These are phyloP conservation scores for Ceuthmochares aereus DNA, from an alignment of 2,113 vertebrate species.

Conservation along the genomic window DNA sequence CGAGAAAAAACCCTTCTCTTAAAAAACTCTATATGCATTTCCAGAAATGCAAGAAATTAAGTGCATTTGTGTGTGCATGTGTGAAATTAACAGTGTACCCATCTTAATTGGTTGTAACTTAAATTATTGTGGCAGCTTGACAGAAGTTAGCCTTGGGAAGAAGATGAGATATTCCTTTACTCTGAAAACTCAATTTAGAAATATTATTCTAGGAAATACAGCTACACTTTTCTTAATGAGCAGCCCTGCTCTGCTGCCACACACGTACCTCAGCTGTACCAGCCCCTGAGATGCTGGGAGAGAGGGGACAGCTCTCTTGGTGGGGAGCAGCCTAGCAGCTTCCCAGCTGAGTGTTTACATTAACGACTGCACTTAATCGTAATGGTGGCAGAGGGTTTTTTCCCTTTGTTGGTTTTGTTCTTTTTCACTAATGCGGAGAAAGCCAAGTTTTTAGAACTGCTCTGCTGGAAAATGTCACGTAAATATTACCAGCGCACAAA, in stretches of 20 bases:
- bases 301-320: not conserved
- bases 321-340: not conserved
- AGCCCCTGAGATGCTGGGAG: accelerated
- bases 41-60: not conserved
- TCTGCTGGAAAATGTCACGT: conserved; percentile 35
- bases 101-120: not conserved
- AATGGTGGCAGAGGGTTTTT: not conserved
- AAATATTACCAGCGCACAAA: not conserved
- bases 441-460: not conserved
- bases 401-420: not conserved
- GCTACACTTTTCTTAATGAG: not conserved
- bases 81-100: not conserved
- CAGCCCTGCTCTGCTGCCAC: not conserved
- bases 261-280: accelerated
- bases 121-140: not conserved
- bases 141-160: not conserved
- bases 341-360: not conserved
- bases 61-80: accelerated
- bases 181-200: not conserved
- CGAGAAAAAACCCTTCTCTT: not conserved
- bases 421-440: not conserved
- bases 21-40: not conserved
- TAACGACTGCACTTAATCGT: not conserved
- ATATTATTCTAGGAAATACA: not conserved
- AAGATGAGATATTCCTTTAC: not conserved